A percentile compares a stretch with the other conserved stretches of the same genome.
Evolutionary conservation across 35 echinoderm and acorn worm genomes (phyloP).

Genomic region (Heliocidaris tuberculata): DNA sequence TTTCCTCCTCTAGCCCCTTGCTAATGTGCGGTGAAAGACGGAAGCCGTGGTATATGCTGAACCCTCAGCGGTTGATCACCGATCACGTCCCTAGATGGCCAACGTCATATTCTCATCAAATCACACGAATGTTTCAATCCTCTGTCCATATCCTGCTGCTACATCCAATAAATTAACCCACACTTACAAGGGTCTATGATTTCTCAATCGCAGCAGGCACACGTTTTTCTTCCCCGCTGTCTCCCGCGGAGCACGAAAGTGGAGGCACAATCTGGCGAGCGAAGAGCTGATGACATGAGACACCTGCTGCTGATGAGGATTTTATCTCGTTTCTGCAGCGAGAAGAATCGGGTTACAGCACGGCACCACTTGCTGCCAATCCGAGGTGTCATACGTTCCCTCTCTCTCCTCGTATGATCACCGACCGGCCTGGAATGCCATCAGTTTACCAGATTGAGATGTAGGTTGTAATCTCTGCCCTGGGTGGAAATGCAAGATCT

Average conservation of each 20-base stretch:
- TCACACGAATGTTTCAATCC: not conserved
- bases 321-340: not conserved
- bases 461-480: not conserved
- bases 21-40: not conserved
- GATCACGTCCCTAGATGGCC: not conserved
- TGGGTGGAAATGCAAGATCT: not conserved
- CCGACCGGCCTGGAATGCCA: not conserved
- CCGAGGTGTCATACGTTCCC: not conserved
- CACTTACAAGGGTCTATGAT: not conserved
- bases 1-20: not conserved
- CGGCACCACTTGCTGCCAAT: not conserved
- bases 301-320: slow-evolving; percentile 1
- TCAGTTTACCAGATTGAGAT: not conserved
- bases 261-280: not conserved
- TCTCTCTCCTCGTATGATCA: not conserved
- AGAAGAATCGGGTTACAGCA: not conserved
- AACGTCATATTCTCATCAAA: not conserved
- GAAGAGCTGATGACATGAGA: not conserved
- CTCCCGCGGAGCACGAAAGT: not conserved
- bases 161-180: not conserved
- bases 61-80: not conserved
- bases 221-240: not conserved
- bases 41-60: not conserved
- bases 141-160: not conserved
- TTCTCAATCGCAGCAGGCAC: not conserved